Evolutionary conservation across 2,888 invertebrate genomes (phyloP), one percentile per base, ranked within the genome.

Genomic region (Tetragonisca angustula): DNA sequence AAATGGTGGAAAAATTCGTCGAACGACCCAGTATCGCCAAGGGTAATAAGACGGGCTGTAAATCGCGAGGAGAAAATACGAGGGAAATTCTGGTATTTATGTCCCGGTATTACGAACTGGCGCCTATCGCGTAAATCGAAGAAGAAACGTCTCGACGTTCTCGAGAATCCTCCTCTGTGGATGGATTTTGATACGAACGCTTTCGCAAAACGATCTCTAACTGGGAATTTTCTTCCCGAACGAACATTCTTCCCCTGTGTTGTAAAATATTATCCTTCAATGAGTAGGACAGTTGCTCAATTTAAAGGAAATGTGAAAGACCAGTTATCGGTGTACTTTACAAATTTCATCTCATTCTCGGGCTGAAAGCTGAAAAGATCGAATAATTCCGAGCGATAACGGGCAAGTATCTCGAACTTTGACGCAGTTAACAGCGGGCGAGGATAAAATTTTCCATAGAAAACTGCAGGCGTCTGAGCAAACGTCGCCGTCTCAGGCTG

Each of bases 51-150:
- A 24, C n/a, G 4, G 75, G 67, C 4, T 19, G 78, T 84, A 84
- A 83, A 84, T 84, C 59, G 50, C 24, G 2, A 17, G 3, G 54
- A 17, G 19, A 64, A 82, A 72, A 72, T 62, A 43, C 56, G n/a
- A 65, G 70, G 62, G 76, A 84, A 82, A 78, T 76, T 43, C 52
- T 17, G 49, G 54, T 67, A 83, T 83, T 76, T 83, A 79, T 67
- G 73, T 73, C 70, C 76, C 27, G 9, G 43, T 43, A 43, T 43
- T 36, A 36, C 9, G 36, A 9, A 54, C 43, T 19, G 32, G 19
- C 36, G 49, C 50, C n/a, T 43, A 27, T n/a, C 27, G 59, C 36
- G 43, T 52, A 56, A 50, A 43, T 19, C 21, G 50, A 11, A 5
- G 9, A 19, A 50, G 27, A 21, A 19, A 61, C 3, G 6, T 43